Evolutionary conservation across 2,113 vertebrate genomes (phyloP).

Genomic region (Erythrocebus patas): DNA sequence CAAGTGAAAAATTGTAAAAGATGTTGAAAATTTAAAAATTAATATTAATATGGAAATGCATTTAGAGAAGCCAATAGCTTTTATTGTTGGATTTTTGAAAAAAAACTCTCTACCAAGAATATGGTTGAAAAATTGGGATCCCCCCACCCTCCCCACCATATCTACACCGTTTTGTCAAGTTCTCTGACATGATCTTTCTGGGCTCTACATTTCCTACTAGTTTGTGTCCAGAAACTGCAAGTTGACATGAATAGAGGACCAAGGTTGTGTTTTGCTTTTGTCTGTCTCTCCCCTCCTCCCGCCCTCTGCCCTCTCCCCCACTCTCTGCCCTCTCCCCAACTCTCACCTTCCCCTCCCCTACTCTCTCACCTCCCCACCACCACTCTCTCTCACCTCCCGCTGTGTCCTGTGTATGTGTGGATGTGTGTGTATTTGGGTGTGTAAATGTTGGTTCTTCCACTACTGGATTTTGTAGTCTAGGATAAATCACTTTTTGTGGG

Average conservation of each 20-base stretch:
- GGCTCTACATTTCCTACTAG: background rate
- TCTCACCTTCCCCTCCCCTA: too few relatives aligned
- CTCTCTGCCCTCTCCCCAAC: too few relatives aligned
- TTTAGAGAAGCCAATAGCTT: slow-evolving; percentile 39
- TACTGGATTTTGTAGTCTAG: background rate
- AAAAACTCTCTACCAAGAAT: background rate
- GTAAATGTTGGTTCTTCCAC: background rate
- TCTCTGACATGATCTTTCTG: background rate
- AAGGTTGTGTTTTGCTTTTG: background rate
- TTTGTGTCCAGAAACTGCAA: background rate
- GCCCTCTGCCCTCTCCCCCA: too few relatives aligned
- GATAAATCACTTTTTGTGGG: background rate
- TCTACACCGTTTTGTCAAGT: background rate
- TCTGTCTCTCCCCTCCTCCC: background rate
- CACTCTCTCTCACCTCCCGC: too few relatives aligned
- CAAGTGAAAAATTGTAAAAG: slow-evolving; percentile 45
- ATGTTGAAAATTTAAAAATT: slow-evolving; percentile 40
- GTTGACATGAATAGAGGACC: background rate
- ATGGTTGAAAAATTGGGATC: background rate
- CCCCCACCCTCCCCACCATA: background rate
- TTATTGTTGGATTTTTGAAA: slow-evolving; percentile 37
- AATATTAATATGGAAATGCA: slow-evolving; percentile 19
- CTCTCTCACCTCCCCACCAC: too few relatives aligned
- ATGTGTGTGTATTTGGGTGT: background rate
- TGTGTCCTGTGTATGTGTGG: background rate